A percentile compares a stretch with the other conserved stretches of the same genome.
These are phyloP conservation scores for Enteromius argenteus DNA, from an alignment of 2,797 vertebrate genomes.

Conservation along the genomic window DNA sequence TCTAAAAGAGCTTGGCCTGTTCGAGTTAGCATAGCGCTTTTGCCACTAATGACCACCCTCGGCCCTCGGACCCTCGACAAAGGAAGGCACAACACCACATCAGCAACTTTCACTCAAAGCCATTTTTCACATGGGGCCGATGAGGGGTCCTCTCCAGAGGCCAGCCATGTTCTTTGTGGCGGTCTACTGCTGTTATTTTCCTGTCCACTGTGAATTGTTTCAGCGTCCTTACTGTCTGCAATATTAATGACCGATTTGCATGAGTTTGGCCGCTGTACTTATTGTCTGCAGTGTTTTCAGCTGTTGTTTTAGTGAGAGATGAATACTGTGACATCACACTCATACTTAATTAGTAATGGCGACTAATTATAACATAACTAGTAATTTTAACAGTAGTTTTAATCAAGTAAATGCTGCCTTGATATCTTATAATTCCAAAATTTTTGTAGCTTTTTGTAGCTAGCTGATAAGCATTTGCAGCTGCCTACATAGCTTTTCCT, in stretches of 20 bases:
- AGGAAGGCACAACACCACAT: conserved; percentile 47
- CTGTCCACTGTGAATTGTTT: conserved; percentile 34
- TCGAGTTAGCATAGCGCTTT: conserved; percentile 46
- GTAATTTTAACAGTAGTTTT: neutral
- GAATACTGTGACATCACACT: conserved; percentile 37
- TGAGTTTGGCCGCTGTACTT: conserved; percentile 40
- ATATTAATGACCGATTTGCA: conserved; percentile 62
- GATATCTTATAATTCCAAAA: neutral
- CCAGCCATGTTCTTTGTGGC: conserved; percentile 18
- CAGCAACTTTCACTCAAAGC: conserved; percentile 54
- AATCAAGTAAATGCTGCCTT: neutral
- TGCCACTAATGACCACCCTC: conserved; percentile 54
- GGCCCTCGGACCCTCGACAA: conserved; percentile 46
- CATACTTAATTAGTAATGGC: neutral
- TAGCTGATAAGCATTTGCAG: neutral
- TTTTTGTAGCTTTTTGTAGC: neutral
- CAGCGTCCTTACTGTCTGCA: conserved; percentile 45
- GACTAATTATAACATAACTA: neutral
- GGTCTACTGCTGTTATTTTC: conserved; percentile 38
- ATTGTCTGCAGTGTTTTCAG: conserved; percentile 30
- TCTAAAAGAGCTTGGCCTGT: conserved; percentile 33
- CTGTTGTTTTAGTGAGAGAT: conserved; percentile 6
- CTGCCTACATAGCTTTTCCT: neutral
- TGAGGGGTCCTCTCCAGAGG: conserved; percentile 33
- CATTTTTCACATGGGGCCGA: conserved; percentile 36